Evolutionary conservation across 2,797 vertebrate species (phyloP).

Genomic region (Octomys mimax): DNA sequence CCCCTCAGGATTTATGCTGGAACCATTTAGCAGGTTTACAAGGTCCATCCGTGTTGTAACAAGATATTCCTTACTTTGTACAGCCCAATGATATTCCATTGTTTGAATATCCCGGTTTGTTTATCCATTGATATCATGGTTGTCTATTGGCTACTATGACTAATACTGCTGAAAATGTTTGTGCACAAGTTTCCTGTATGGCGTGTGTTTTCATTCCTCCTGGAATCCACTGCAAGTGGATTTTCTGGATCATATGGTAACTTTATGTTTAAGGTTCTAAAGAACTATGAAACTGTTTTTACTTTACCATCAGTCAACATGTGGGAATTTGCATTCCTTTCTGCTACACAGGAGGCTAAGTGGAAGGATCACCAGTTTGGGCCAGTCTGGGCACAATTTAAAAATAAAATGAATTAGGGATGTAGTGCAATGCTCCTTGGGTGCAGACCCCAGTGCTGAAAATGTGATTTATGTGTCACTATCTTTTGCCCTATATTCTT

Average conservation of each 20-base stretch:
- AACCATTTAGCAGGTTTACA: neutral
- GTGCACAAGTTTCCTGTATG: neutral
- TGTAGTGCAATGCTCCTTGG: neutral
- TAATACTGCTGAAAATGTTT: neutral
- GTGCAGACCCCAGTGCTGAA: neutral
- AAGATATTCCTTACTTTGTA: neutral
- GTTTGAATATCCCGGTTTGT: neutral
- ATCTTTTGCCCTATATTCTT: neutral
- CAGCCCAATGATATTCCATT: neutral
- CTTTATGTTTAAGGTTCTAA: slow-evolving; percentile 35
- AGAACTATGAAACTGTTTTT: neutral
- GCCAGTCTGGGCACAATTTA: neutral
- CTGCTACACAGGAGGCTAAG: neutral
- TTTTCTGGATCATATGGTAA: neutral
- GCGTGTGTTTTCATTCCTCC: neutral
- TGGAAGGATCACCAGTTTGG: neutral
- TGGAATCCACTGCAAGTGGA: neutral
- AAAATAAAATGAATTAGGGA: neutral
- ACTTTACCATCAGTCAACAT: neutral
- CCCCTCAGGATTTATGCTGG: too few species aligned
- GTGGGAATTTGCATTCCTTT: slow-evolving; percentile 7
- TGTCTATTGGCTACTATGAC: neutral
- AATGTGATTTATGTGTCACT: neutral
- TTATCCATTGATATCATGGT: neutral
- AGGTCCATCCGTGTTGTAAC: neutral